These are phyloP conservation scores for Caprella mutica DNA, from an alignment of 2,888 invertebrate genomes.

Conservation along the genomic window DNA sequence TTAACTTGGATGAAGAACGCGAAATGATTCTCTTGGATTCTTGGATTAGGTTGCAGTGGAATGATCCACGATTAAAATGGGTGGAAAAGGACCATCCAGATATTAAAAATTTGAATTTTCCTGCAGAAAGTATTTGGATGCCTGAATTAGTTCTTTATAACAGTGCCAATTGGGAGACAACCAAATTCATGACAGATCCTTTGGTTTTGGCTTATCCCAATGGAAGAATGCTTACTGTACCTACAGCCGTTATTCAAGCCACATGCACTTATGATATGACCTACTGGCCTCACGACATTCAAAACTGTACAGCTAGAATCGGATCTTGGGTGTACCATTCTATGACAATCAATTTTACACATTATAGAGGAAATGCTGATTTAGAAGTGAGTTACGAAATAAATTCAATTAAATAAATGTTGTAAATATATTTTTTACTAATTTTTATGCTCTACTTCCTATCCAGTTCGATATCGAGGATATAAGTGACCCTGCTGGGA, in stretches of 20 bases:
- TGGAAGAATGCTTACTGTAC: conserved; percentile 53
- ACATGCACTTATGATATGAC: conserved; percentile 50
- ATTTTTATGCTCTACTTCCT: no score
- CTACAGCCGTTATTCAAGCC: conserved; percentile 48
- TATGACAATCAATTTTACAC: conserved; percentile 50
- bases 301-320: conserved; percentile 52
- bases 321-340: conserved; percentile 57
- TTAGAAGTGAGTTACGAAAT: no score
- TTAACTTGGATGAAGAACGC: not conserved
- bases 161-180: conserved; percentile 15
- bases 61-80: conserved; percentile 15
- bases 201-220: not conserved
- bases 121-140: conserved; percentile 11
- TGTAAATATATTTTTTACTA: no score
- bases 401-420: no score
- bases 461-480: no score
- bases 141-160: conserved; percentile 21
- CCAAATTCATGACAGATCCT: no score
- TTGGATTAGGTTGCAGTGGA: no score
- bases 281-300: conserved; percentile 56
- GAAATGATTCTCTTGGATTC: no score
- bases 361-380: no score
- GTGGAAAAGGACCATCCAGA: not conserved
- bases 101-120: conserved; percentile 7
- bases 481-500: no score